Evolutionary conservation across 2,797 vertebrate genomes (phyloP).

Genomic region (Eulemur rubriventer): DNA sequence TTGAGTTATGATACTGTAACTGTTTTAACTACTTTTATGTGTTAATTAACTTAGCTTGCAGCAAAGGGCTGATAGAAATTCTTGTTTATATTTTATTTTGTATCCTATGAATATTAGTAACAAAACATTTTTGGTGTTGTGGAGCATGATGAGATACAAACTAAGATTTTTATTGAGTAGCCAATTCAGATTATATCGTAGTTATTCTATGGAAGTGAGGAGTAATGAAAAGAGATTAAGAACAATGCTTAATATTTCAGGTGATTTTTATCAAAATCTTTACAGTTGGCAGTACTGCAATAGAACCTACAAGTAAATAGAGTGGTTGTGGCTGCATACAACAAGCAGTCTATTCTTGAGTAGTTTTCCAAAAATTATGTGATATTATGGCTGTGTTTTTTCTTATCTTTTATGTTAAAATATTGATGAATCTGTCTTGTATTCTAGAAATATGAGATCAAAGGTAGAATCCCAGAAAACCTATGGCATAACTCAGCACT

Average conservation of each 20-base stretch:
- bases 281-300: background rate
- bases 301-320: slow-evolving; percentile 13
- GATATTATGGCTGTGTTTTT: background rate
- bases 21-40: slow-evolving; percentile 29
- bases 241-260: background rate
- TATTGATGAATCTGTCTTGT: slow-evolving; percentile 30
- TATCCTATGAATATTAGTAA: slow-evolving; percentile 39
- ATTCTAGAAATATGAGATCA: slow-evolving; percentile 8
- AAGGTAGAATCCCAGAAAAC: slow-evolving; percentile 29
- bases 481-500: background rate
- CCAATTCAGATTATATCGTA: slow-evolving; percentile 18
- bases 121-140: slow-evolving; percentile 28
- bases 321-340: background rate
- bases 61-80: slow-evolving; percentile 32
- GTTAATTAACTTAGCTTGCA: slow-evolving; percentile 43
- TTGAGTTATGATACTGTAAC: slow-evolving; percentile 27
- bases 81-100: slow-evolving; percentile 29
- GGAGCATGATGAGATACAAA: background rate
- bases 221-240: slow-evolving; percentile 2
- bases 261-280: slow-evolving; percentile 28
- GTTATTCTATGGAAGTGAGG: slow-evolving; percentile 16
- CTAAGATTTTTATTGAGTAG: slow-evolving; percentile 39
- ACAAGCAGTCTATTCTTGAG: background rate
- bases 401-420: background rate
- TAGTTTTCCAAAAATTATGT: slow-evolving; percentile 45